Base-by-base conservation (phyloP, 1,140 invertebrate genomes). In the Aphelenchoides avenae region DNA sequence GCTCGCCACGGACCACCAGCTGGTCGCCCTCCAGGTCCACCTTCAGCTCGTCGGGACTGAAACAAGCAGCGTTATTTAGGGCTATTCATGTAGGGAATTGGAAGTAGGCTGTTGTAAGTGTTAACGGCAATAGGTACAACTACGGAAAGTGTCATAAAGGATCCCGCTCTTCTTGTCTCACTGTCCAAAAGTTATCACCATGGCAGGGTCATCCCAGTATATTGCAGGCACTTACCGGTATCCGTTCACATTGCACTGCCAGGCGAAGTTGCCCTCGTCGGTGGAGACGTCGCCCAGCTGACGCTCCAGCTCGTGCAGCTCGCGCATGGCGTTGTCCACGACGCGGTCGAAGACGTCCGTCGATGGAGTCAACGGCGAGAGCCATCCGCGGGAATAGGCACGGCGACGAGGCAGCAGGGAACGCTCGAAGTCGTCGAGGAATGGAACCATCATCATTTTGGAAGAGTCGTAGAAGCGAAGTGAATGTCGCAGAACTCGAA, bases 381-480 rank as follows among this genome's bases (percentile, higher is more conserved):
- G 34, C 18, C 13, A n/a, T 18, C 34, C 34, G 13, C 13, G 18
- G 34, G 34, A 13, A 36, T 36, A 13, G 18, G 34, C 13, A n/a
- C n/a, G n/a, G n/a, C n/a, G n/a, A n/a, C n/a, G 18, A 36, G n/a
- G n/a, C n/a, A n/a, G n/a, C n/a, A n/a, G n/a, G n/a, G n/a, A n/a
- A n/a, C n/a, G n/a, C n/a, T n/a, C n/a, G 40, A 51, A 51, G 5
- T 46, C 11, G n/a, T 51, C 48, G n/a, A 46, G 31, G 30, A 51
- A 51, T 51, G 48, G 48, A 40, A 51, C 26, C 3, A 51, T 31
- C 40, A 46, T 46, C 48, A 51, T 51, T 51, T 3, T 51, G n/a
- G 24, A 43, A 43, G 15, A n/a, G n/a, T n/a, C n/a, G n/a, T n/a
- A n/a, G n/a, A n/a, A n/a, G n/a, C n/a, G n/a, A n/a, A n/a, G n/a